phyloP scores from a whole-genome alignment of 2,888 invertebrate species.

The Stenolophus ochropezus region DNA sequence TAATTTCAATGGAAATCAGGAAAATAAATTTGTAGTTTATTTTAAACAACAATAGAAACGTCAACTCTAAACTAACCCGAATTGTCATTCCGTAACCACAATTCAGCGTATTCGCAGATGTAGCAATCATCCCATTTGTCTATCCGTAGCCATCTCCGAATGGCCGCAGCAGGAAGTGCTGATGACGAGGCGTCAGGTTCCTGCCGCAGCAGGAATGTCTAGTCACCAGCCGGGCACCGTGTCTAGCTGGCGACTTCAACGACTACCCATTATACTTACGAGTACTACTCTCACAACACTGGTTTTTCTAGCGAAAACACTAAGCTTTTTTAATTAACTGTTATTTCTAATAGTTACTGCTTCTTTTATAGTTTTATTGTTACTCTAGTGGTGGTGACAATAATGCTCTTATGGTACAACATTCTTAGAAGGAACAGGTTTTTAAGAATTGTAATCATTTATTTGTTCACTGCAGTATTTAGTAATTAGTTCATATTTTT shows the following conservation, averaged over 20 bases:
- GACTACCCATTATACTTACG: background rate
- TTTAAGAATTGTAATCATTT: no score
- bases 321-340: background rate
- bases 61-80: no score
- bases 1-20: no score
- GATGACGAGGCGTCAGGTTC: constrained; percentile 21
- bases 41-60: no score
- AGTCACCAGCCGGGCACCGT: background rate
- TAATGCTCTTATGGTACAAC: no score
- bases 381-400: background rate
- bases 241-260: background rate
- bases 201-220: background rate
- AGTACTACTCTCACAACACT: background rate
- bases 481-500: no score
- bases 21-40: no score
- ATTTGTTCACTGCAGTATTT: no score
- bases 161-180: constrained; percentile 6
- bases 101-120: background rate
- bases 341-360: background rate
- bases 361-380: background rate
- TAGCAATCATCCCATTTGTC: background rate
- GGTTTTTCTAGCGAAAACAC: background rate
- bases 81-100: no score
- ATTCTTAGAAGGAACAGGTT: no score
- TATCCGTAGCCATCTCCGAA: background rate